phyloP scores from a whole-genome alignment of 64 coral and sea anemone species.

The Catalaphyllia jardinei region DNA sequence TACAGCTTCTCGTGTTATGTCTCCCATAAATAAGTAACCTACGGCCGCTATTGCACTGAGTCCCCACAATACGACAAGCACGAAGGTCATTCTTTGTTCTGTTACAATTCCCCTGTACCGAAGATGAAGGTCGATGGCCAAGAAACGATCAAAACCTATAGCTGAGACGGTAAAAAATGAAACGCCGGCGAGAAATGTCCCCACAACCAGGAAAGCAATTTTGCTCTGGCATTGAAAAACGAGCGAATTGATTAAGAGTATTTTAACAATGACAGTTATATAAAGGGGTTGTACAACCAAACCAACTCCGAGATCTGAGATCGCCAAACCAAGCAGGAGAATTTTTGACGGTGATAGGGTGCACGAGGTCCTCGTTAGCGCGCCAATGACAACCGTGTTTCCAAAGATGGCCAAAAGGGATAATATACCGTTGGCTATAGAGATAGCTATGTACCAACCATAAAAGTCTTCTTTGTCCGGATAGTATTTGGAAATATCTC shows the following conservation, averaged over 20 bases:
- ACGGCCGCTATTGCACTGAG: not conserved
- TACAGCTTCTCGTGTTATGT: not conserved
- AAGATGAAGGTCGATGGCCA: conserved; percentile 23
- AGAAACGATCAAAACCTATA: conserved; percentile 19
- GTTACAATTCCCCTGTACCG: conserved; percentile 36
- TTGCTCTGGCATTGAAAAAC: not conserved
- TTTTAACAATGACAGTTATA: not conserved
- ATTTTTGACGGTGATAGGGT: conserved; percentile 5
- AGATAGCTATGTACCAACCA: not conserved
- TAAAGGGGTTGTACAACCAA: conserved; percentile 22
- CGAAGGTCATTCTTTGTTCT: not conserved
- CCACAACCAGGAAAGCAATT: not conserved
- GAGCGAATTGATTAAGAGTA: not conserved
- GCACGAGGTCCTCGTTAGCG: not conserved
- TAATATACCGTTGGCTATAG: not conserved
- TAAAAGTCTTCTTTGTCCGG: not conserved
- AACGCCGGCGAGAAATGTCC: not conserved
- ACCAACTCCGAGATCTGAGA: conserved; percentile 27
- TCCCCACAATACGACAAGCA: not conserved
- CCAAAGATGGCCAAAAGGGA: not conserved
- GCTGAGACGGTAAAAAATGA: conserved; percentile 10
- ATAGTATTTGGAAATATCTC: conserved; percentile 20
- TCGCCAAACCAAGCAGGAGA: conserved; percentile 32
- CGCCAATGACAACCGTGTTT: conserved; percentile 13
- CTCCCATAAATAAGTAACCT: not conserved